These are phyloP conservation scores for Latheticus oryzae DNA, from an alignment of 2,888 invertebrate species.

Conservation along the genomic window DNA sequence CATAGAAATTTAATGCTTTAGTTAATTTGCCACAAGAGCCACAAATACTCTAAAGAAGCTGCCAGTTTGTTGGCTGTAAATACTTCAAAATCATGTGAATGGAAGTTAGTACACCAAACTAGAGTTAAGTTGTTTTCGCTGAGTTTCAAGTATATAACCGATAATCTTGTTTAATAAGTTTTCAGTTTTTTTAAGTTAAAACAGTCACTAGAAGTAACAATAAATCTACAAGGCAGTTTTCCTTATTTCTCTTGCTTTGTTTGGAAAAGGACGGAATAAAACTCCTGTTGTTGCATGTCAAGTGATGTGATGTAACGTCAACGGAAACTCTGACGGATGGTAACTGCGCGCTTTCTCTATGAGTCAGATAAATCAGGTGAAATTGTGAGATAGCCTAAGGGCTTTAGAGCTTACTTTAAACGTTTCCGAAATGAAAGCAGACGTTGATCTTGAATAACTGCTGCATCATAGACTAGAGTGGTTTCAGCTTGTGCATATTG, in stretches of 20 bases:
- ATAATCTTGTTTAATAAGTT: no score
- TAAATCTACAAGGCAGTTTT: no score
- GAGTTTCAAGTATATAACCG: no score
- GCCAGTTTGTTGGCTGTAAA: no score
- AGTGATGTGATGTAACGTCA: slow-evolving; percentile 16
- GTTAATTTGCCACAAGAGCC: no score
- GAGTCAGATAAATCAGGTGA: slow-evolving; percentile 22
- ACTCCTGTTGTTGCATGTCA: slow-evolving; percentile 10
- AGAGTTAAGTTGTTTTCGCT: no score
- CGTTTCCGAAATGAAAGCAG: slow-evolving; percentile 11
- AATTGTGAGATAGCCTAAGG: slow-evolving; percentile 10
- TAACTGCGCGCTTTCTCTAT: background rate
- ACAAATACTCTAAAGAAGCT: no score
- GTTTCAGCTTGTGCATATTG: background rate
- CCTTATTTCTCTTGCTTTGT: no score
- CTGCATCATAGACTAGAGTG: slow-evolving; percentile 2
- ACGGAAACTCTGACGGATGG: slow-evolving; percentile 15
- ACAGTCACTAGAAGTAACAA: no score
- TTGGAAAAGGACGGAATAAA: no score
- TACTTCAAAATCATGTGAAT: slow-evolving; percentile 25
- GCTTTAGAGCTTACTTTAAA: slow-evolving; percentile 21
- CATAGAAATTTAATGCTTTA: slow-evolving; percentile 11
- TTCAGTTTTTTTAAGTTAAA: no score
- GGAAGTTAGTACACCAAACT: no score
- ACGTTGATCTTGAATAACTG: slow-evolving; percentile 23